These are phyloP conservation scores for Copidosoma floridanum DNA, from an alignment of 1,140 invertebrate genomes.

Conservation along the genomic window DNA sequence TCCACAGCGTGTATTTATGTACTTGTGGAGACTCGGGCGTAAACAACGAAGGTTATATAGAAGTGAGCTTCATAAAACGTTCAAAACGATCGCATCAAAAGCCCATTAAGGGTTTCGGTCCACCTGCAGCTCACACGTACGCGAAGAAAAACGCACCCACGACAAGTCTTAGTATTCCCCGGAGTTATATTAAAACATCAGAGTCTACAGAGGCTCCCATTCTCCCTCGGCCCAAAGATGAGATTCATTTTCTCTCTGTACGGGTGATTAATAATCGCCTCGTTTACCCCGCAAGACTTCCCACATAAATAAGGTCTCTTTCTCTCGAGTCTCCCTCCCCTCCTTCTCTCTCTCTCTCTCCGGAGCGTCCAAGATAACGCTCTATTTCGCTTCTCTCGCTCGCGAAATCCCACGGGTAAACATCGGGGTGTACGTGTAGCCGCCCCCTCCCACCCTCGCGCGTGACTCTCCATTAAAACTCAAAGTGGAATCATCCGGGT, in stretches of 20 bases:
- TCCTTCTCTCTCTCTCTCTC: not conserved
- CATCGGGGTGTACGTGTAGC: no score
- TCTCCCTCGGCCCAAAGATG: not conserved
- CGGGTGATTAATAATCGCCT: constrained; percentile 8
- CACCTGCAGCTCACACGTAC: no score
- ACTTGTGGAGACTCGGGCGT: no score
- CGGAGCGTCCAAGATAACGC: not conserved
- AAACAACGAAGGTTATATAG: no score
- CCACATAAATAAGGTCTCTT: constrained; percentile 8
- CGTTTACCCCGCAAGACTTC: constrained; percentile 3
- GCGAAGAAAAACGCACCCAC: not conserved
- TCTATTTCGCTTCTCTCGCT: not conserved
- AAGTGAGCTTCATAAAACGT: no score
- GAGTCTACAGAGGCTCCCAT: not conserved
- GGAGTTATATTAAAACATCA: constrained; percentile 1
- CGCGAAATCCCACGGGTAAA: constrained; percentile 13
- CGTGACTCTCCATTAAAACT: constrained; percentile 13
- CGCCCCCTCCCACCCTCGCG: no score
- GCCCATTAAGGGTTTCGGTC: no score
- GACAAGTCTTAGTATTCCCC: not conserved
- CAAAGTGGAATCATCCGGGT: constrained; percentile 5
- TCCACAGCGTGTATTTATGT: no score
- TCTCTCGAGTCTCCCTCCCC: not conserved
- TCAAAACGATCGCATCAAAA: no score
- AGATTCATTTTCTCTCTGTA: not conserved